Percentiles rank a stretch among this genome's conserved stretches.
Conservation (phyloP, 2,888 invertebrate species). For the Drosophila mimetica region DNA sequence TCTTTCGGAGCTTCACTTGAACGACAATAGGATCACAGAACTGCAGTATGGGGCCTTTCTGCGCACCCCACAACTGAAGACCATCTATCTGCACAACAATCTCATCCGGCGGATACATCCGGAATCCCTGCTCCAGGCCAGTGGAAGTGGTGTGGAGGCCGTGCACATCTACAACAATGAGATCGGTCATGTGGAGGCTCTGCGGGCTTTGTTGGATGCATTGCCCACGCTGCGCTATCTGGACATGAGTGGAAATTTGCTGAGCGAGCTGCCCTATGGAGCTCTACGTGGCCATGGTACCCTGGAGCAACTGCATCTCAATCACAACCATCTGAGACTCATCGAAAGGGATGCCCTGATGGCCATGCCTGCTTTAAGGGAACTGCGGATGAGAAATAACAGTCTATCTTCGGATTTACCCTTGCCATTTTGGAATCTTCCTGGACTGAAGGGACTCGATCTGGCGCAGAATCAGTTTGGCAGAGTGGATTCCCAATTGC, state of each 20-base stretch:
- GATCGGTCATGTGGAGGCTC: slow-evolving; percentile 90
- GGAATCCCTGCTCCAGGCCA: slow-evolving; percentile 91
- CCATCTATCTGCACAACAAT: slow-evolving; percentile 91
- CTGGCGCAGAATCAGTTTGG: slow-evolving; percentile 90
- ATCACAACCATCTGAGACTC: slow-evolving; percentile 90
- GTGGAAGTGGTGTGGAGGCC: slow-evolving; percentile 91
- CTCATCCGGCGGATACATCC: slow-evolving; percentile 91
- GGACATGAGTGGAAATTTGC: slow-evolving; percentile 91
- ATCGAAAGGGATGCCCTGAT: slow-evolving; percentile 92
- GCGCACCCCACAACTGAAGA: slow-evolving; percentile 89
- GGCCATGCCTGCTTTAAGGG: slow-evolving; percentile 93
- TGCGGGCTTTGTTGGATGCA: slow-evolving; percentile 90
- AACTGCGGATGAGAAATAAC: slow-evolving; percentile 92
- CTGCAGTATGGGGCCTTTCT: slow-evolving; percentile 93
- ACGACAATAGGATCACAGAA: slow-evolving; percentile 90
- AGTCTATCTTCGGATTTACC: slow-evolving; percentile 90
- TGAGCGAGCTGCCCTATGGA: slow-evolving; percentile 91
- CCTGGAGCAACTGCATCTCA: slow-evolving; percentile 91
- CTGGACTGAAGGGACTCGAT: slow-evolving; percentile 93
- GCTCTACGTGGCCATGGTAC: slow-evolving; percentile 91
- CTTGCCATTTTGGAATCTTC: slow-evolving; percentile 93
- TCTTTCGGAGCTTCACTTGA: slow-evolving; percentile 88
- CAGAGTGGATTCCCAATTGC: slow-evolving; percentile 89
- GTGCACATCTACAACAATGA: slow-evolving; percentile 91
- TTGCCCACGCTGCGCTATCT: slow-evolving; percentile 91